These are phyloP conservation scores for Halictus rubicundus DNA, from an alignment of 1,140 invertebrate species.

Conservation along the genomic window DNA sequence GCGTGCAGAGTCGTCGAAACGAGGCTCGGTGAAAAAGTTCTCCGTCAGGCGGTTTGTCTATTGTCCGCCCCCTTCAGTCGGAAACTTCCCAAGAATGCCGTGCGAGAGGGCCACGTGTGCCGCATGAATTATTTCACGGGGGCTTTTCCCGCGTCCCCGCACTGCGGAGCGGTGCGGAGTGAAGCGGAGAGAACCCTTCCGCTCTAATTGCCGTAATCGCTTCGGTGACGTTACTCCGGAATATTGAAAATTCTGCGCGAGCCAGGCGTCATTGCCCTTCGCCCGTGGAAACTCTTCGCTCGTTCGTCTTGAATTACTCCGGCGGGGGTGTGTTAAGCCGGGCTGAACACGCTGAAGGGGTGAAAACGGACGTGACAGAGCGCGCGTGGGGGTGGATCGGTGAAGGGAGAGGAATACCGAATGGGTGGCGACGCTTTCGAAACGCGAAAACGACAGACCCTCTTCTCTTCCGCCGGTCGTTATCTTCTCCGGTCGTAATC, in stretches of 20 bases:
- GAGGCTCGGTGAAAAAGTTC: neutral
- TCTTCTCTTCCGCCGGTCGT: neutral
- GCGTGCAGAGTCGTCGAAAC: neutral
- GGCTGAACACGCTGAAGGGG: slow-evolving; percentile 1
- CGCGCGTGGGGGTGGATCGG: neutral
- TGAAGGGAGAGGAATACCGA: neutral
- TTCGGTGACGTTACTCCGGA: slow-evolving; percentile 32
- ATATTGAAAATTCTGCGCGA: slow-evolving; percentile 52
- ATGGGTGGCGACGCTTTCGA: neutral
- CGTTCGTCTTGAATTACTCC: slow-evolving; percentile 42
- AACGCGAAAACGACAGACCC: slow-evolving; percentile 7
- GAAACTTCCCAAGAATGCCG: slow-evolving; percentile 35
- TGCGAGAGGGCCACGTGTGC: slow-evolving; percentile 39
- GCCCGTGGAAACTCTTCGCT: slow-evolving; percentile 28
- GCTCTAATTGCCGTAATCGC: slow-evolving; percentile 63
- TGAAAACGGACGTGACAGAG: slow-evolving; percentile 1
- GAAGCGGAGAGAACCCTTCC: slow-evolving; percentile 12
- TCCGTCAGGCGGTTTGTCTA: neutral
- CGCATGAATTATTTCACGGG: slow-evolving; percentile 39
- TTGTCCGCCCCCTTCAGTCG: neutral
- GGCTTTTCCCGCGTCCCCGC: slow-evolving; percentile 9
- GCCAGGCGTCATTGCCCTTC: slow-evolving; percentile 34
- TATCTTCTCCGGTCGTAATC: slow-evolving; percentile 42
- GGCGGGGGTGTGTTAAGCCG: neutral
- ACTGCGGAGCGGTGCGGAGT: neutral